Base-by-base conservation (phyloP, 2,888 invertebrate genomes). In the Dynastes hyllus region DNA sequence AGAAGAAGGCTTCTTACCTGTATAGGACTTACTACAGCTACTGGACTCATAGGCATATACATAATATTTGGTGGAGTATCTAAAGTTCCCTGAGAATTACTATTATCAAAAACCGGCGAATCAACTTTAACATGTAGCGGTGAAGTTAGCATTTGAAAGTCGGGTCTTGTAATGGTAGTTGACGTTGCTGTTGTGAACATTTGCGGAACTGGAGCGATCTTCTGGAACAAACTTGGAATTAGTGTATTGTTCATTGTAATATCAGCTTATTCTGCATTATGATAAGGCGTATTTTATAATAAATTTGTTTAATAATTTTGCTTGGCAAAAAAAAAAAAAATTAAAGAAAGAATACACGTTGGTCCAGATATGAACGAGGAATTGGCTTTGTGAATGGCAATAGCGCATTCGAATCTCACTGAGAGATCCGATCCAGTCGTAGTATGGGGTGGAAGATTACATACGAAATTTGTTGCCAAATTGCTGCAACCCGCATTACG, bases 31-130 rank as follows among this genome's bases (percentile, higher is more conserved):
- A 87, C 85, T 78, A 87, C 86, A 55, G 86, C 86, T 65, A 88
- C 86, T 73, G 87, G 87, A 85, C 87, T 88, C 86, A 87, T 86
- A 58, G 88, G 87, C 86, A 87, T 85, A 81, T 86, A 85, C 32
- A 86, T 84, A 71, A 87, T 84, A 70, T 86, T 86, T 71, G 81
- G 51, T 50, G 76, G 76, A 65, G 51, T 80, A 58, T 86, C 85
- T 78, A 84, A 81, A 79, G 81, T 82, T 80, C 85, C 85, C 82
- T 85, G 85, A 82, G 85, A 81, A 78, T 78, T 83, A 71, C 79
- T 83, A 40, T 53, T 61, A 51, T 66, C 77, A 37, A 80, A 61
- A 58, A 55, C 45, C 45, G 80, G 58, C 66, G 73, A 71, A 37
- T 73, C 66, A 37, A 80, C 75, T 37, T 73, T 66, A 4, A 80